Conservation (phyloP, 2,797 vertebrate genomes). For the Microtus agrestis region DNA sequence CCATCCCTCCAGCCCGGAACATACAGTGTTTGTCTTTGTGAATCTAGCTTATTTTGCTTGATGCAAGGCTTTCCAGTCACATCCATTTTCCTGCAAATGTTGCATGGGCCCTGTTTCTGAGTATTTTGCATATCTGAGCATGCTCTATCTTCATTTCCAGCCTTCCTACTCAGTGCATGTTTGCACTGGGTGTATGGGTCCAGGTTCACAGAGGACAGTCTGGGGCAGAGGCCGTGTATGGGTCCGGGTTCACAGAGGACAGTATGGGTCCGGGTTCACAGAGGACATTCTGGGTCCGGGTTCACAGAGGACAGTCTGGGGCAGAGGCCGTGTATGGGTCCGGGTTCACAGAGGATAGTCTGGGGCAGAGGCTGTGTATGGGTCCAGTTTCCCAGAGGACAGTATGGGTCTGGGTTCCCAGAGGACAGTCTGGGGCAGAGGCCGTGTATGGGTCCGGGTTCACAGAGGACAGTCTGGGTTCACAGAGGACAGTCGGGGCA, state of each 20-base stretch:
- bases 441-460: too few species aligned
- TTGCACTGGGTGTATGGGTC: too few species aligned
- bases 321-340: not conserved
- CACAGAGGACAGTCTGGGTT: not conserved
- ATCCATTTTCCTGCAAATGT: not conserved
- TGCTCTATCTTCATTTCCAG: not conserved
- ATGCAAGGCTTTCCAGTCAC: not conserved
- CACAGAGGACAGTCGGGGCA: not conserved
- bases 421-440: not conserved
- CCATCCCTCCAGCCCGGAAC: not conserved
- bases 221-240: not conserved
- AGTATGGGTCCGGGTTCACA: too few species aligned
- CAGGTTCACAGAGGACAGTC: not conserved
- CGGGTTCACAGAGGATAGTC: not conserved
- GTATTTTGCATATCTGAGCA: not conserved
- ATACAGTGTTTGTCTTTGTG: not conserved
- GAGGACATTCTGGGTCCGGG: too few species aligned
- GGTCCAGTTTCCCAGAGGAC: too few species aligned
- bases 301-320: not conserved
- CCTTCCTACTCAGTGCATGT: not conserved
- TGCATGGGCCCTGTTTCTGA: not conserved
- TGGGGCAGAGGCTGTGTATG: not conserved
- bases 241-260: not conserved
- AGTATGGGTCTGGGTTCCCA: too few species aligned
- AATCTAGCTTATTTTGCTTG: not conserved